These are phyloP conservation scores for Spodoptera litura DNA, from an alignment of 1,140 invertebrate species.

Conservation along the genomic window DNA sequence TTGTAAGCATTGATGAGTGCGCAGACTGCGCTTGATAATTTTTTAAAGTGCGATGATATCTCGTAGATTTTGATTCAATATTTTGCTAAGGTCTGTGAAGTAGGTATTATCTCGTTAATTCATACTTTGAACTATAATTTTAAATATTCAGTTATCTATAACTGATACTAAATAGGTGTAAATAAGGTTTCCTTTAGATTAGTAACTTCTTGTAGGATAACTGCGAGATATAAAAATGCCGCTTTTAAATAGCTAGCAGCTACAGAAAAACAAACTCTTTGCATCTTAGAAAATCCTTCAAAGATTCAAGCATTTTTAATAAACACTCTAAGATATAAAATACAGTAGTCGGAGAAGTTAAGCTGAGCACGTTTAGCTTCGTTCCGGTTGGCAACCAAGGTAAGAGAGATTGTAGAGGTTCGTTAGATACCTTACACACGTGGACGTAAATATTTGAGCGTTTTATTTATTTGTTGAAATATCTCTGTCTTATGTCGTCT, in stretches of 20 bases:
- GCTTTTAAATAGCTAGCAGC: not conserved
- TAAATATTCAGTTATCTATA: too few relatives aligned
- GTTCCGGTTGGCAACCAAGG: constrained; percentile 34
- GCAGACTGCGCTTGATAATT: not conserved
- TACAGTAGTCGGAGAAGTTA: constrained; percentile 25
- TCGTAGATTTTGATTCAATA: too few relatives aligned
- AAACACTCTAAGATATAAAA: constrained; percentile 32
- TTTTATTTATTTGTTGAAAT: too few relatives aligned
- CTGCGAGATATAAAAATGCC: too few relatives aligned
- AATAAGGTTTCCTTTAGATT: too few relatives aligned
- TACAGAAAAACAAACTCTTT: not conserved
- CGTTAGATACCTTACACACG: not conserved
- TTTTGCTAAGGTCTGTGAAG: too few relatives aligned
- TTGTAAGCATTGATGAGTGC: not conserved
- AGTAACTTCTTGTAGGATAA: too few relatives aligned
- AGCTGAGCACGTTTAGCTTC: constrained; percentile 35
- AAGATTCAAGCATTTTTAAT: constrained; percentile 37
- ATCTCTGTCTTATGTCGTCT: too few relatives aligned
- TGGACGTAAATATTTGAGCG: not conserved
- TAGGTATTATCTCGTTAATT: too few relatives aligned
- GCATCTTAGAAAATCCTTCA: not conserved
- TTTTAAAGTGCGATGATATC: not conserved
- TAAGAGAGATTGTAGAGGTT: constrained; percentile 29
- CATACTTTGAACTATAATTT: too few relatives aligned
- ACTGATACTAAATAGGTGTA: too few relatives aligned